Base-by-base conservation (phyloP, 1,140 invertebrate species). In the Brachionus plicatilis region DNA sequence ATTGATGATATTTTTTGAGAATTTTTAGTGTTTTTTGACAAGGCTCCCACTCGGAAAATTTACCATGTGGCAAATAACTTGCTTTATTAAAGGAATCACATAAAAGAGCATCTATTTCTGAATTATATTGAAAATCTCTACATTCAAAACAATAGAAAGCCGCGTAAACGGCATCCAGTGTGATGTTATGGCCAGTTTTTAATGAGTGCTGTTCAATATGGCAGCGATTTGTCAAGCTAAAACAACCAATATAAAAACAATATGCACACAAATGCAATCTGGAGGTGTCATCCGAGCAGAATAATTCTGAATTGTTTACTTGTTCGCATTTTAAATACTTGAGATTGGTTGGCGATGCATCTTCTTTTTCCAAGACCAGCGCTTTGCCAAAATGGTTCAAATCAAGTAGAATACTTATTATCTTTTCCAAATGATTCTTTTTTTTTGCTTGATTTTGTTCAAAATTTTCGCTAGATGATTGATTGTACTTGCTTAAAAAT, bases 101-200 rank as follows among this genome's bases (percentile, higher is more conserved):
- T 37, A 50, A 41, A 66, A 47, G 33, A 11, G 88, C 86, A 85
- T 93, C 92, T 37, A 92, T 86, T 27, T 92, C 91, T 56, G 92
- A 89, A 88, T 97, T 95, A 90, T 96, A 96, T 53, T 97, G 93
- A 88, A 96, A 97, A 89, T 98, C 96, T 72, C 93, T 92, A 88
- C 96, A 99, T 88, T 93, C 92, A 88, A 93, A 93, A 90, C 96
- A 99, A 89, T 94, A 94, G n/a, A 98, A 91, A 87, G 94, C 93
- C 65, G 96, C 96, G 89, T 95, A 95, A 45, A 92, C 92, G 14
- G 97, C 89, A 88, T 98, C 96, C 85, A 97, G 12, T 43, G 53
- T 65, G 17, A 82, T 43, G 53, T 6, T 37, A 60, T 82, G 79
- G 14, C 43, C 43, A 24, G 33, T 82, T 24, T 24, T 27, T 43